Percentiles rank a stretch among this genome's conserved stretches.
phyloP scores from a whole-genome alignment of 2,797 vertebrate genomes.

The Rhodeus uyekii region DNA sequence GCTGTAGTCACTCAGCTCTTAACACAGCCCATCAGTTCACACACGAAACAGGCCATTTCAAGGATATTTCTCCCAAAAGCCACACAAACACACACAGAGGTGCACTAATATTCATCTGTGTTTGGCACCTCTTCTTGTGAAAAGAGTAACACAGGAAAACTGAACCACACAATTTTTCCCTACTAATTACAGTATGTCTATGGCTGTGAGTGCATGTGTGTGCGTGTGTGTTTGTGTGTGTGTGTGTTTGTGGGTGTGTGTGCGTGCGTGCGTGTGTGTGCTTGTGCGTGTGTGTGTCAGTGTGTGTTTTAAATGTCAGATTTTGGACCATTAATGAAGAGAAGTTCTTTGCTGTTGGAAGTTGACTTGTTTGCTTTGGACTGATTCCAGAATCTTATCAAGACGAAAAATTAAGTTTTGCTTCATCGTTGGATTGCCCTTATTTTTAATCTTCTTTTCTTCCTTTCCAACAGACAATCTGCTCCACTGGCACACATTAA shows the following conservation, averaged over 20 bases:
- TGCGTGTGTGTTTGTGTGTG: neutral
- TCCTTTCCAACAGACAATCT: constrained; percentile 43
- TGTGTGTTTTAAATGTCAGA: constrained; percentile 66
- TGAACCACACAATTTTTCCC: neutral
- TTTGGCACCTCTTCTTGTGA: neutral
- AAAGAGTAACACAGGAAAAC: neutral
- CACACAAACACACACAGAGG: constrained; percentile 25
- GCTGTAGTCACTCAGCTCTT: constrained; percentile 50
- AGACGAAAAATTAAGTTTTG: constrained; percentile 58
- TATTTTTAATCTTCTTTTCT: constrained; percentile 56
- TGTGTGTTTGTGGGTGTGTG: neutral
- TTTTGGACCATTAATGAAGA: constrained; percentile 78
- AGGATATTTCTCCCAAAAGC: neutral
- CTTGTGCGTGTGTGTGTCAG: neutral
- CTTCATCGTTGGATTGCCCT: constrained; percentile 42
- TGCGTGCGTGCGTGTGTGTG: constrained; percentile 16
- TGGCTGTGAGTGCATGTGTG: neutral
- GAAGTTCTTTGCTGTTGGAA: constrained; percentile 61
- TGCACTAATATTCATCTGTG: constrained; percentile 19
- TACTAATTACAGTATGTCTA: neutral
- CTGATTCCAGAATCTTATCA: constrained; percentile 73
- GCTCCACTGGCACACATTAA: constrained; percentile 55
- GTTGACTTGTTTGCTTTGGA: constrained; percentile 66
- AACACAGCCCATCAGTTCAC: constrained; percentile 31
- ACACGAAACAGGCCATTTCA: neutral